Evolutionary conservation across 2,113 vertebrate species (phyloP).

Genomic region (Atrichornis clamosus): DNA sequence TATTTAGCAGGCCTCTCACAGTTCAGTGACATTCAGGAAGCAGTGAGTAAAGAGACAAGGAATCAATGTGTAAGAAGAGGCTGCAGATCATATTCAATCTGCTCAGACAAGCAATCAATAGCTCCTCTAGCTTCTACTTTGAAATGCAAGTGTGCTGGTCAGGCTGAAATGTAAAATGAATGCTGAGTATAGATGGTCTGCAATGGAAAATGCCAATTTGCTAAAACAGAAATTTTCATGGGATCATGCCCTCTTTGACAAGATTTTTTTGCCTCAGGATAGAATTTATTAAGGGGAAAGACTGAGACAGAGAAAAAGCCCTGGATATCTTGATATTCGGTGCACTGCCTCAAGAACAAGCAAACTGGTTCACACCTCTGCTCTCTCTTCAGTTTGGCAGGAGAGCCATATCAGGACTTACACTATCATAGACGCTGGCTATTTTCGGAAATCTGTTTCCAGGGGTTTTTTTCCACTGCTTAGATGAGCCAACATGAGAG

Average conservation of each 20-base stretch:
- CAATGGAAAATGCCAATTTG: not conserved
- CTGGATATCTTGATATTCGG: not conserved
- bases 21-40: slow-evolving; percentile 64
- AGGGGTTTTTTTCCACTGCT: not conserved
- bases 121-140: slow-evolving; percentile 40
- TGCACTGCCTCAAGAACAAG: not conserved
- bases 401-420: not conserved
- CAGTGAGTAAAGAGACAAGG: slow-evolving; percentile 46
- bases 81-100: slow-evolving; percentile 43
- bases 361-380: not conserved
- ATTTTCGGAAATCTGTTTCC: not conserved
- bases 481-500: not conserved
- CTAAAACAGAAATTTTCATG: not conserved
- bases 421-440: not conserved
- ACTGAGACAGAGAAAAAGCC: not conserved
- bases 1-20: slow-evolving; percentile 69
- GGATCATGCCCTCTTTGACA: not conserved
- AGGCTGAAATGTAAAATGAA: slow-evolving; percentile 27
- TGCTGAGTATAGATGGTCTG: not conserved
- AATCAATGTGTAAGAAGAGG: slow-evolving; percentile 64
- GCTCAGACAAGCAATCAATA: slow-evolving; percentile 58
- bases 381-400: not conserved
- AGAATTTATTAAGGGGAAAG: not conserved
- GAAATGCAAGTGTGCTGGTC: slow-evolving; percentile 56
- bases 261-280: not conserved